phyloP scores from a whole-genome alignment of 2,113 vertebrate species.

The Megaceryle maxima region DNA sequence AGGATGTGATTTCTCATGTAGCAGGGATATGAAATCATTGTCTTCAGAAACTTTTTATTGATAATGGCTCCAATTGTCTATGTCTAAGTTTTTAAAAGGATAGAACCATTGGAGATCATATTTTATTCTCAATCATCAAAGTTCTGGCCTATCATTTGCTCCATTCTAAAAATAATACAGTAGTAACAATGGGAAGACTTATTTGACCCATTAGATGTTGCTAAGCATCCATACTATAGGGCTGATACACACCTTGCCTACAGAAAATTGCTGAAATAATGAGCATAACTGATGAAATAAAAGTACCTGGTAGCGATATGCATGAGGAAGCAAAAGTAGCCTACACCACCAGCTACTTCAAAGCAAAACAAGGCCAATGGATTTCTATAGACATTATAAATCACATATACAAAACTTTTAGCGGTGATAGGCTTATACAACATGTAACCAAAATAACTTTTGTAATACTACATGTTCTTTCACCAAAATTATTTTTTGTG shows the following conservation, averaged over 20 bases:
- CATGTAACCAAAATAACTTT: not conserved
- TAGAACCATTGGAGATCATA: not conserved
- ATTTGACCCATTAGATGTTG: not conserved
- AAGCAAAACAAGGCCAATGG: not conserved
- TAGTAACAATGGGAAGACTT: not conserved
- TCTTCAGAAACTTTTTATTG: not conserved
- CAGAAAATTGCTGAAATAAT: not conserved
- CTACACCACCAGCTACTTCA: not conserved
- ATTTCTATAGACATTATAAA: not conserved
- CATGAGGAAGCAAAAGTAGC: not conserved
- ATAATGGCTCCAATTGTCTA: not conserved
- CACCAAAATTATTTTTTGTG: not conserved
- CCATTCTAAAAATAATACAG: not conserved
- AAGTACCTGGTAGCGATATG: not conserved
- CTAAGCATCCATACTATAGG: not conserved
- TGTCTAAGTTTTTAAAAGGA: not conserved
- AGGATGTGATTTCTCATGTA: not conserved
- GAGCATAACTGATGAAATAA: not conserved
- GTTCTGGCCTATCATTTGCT: not conserved
- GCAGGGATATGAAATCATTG: not conserved
- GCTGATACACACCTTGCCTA: not conserved
- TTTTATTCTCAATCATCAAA: not conserved
- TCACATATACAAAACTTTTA: not conserved
- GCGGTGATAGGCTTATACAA: not conserved
- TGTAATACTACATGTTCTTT: not conserved